Conservation (phyloP, 2,888 invertebrate species). For the Poecilus cupreus region DNA sequence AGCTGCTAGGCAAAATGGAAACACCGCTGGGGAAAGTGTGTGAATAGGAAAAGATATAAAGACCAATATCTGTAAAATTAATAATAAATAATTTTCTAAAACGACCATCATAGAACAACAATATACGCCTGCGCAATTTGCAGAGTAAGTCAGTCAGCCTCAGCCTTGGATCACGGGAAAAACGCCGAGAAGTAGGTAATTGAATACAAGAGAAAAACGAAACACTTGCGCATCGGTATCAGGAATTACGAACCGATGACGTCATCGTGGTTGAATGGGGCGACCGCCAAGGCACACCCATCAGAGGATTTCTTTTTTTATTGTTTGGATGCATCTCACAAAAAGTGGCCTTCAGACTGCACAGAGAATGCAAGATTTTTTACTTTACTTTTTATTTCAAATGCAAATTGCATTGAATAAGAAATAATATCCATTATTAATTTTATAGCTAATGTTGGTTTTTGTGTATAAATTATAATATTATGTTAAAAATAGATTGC, state of each 20-base stretch:
- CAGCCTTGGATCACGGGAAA: background rate
- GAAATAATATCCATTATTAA: background rate
- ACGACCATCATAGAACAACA: no score
- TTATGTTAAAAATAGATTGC: no score
- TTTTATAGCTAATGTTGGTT: background rate
- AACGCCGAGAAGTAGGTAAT: background rate
- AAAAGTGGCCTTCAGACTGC: conserved; percentile 23
- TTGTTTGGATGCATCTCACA: conserved; percentile 13
- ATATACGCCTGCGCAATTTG: background rate
- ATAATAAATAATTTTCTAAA: no score
- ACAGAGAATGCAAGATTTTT: background rate
- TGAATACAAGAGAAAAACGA: background rate
- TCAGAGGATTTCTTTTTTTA: conserved; percentile 9
- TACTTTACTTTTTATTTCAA: background rate
- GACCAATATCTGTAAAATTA: no score
- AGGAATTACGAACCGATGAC: conserved; percentile 29
- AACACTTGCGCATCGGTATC: conserved; percentile 23
- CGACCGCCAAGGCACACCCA: conserved; percentile 9
- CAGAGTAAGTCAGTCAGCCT: conserved; percentile 3
- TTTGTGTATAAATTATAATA: background rate
- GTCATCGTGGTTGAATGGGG: conserved; percentile 5
- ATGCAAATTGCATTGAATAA: conserved; percentile 13
- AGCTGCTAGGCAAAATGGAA: no score
- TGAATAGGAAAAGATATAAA: no score
- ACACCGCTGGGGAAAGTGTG: no score